Evolutionary conservation across 2,797 vertebrate species (phyloP).

Genomic region (Anomalospiza imberbis): DNA sequence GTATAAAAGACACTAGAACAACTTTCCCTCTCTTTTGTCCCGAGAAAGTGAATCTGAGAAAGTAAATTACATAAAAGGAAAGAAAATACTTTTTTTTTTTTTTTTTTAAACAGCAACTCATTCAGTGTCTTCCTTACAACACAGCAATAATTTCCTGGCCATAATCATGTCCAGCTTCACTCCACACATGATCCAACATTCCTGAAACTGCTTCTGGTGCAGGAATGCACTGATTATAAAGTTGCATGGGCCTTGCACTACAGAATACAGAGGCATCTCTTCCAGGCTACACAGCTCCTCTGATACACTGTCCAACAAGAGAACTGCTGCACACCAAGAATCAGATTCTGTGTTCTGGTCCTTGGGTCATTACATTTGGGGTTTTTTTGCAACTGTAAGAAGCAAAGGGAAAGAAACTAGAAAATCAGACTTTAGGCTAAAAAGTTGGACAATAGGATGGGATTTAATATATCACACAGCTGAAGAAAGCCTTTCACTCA

Average conservation of each 20-base stretch:
- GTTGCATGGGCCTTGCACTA: neutral
- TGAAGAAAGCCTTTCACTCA: neutral
- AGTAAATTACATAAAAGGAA: neutral
- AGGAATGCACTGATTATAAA: neutral
- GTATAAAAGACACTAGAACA: neutral
- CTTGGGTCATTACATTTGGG: fast-evolving
- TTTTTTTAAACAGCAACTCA: neutral
- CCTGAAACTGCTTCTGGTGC: neutral
- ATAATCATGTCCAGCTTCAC: neutral
- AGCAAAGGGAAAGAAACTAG: neutral
- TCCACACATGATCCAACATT: neutral
- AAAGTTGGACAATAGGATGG: neutral
- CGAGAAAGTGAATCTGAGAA: neutral
- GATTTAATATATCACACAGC: neutral
- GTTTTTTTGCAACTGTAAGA: neutral
- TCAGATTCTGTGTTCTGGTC: neutral
- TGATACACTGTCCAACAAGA: neutral
- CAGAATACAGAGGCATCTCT: neutral
- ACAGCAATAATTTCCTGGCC: neutral
- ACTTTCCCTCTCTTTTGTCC: neutral
- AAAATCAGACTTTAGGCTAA: neutral
- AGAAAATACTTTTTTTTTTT: neutral
- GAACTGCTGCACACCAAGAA: neutral
- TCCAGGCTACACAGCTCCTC: neutral
- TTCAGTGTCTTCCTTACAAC: neutral